These are phyloP conservation scores for Perizoma affinitatum DNA, from an alignment of 2,888 invertebrate species.

Conservation along the genomic window DNA sequence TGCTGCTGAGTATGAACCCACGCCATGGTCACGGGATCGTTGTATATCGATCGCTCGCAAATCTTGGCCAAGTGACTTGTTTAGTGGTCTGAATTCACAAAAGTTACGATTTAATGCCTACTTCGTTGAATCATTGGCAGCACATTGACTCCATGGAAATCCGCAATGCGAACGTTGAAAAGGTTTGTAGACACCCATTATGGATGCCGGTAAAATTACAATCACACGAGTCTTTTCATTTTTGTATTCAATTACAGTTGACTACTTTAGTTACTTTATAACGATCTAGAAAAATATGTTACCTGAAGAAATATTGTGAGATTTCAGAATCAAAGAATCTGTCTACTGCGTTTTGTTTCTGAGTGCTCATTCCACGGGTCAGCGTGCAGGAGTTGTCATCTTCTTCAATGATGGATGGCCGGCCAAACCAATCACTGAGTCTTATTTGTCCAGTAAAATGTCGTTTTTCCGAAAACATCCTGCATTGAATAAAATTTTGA, in stretches of 20 bases:
- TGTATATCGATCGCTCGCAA: constrained; percentile 42
- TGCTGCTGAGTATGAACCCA: constrained; percentile 28
- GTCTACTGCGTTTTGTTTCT: constrained; percentile 27
- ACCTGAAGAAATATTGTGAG: constrained; percentile 33
- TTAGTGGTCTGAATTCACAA: constrained; percentile 4
- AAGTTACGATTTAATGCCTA: background rate
- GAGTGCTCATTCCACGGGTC: constrained; percentile 27
- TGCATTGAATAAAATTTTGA: constrained; percentile 3
- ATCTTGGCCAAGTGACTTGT: constrained; percentile 32
- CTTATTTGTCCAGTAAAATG: constrained; percentile 1
- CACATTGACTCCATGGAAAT: background rate
- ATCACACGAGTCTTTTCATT: too few species aligned
- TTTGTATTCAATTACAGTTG: too few species aligned
- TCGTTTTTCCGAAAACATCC: constrained; percentile 25
- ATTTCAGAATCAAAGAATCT: constrained; percentile 28
- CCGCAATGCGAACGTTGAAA: background rate
- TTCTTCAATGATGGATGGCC: constrained; percentile 28
- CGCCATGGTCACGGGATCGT: constrained; percentile 42
- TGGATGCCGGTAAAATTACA: too few species aligned
- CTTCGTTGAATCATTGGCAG: background rate
- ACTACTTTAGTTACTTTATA: too few species aligned
- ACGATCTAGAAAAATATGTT: constrained; percentile 10
- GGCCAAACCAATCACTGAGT: constrained; percentile 25
- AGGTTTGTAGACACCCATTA: too few species aligned
- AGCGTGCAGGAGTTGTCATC: constrained; percentile 22